These are phyloP conservation scores for Microcebus murinus DNA, from an alignment of 2,113 vertebrate genomes.

Conservation along the genomic window DNA sequence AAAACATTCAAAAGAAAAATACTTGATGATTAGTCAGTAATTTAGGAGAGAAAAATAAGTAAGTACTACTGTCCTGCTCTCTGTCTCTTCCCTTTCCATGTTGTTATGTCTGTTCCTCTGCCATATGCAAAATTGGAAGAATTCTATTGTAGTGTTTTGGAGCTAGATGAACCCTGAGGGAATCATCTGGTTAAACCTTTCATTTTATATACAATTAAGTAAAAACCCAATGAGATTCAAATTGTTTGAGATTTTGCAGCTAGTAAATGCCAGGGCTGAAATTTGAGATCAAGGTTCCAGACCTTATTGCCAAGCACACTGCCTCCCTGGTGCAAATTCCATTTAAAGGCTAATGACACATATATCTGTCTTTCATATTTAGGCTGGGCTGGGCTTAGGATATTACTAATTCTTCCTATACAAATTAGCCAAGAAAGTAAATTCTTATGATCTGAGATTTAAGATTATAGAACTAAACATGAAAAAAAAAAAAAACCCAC, in stretches of 20 bases:
- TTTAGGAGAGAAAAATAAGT: background rate
- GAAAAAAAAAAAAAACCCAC: background rate
- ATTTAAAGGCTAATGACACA: background rate
- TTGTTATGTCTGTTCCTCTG: background rate
- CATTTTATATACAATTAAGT: constrained; percentile 9
- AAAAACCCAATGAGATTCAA: constrained; percentile 1
- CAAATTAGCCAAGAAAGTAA: constrained; percentile 24
- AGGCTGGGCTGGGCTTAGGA: background rate
- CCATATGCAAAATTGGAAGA: background rate
- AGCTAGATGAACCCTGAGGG: background rate
- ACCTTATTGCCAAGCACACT: background rate
- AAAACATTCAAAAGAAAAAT: background rate
- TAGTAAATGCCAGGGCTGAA: background rate
- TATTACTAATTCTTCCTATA: constrained; percentile 34
- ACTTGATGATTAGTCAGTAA: background rate
- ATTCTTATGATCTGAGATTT: constrained; percentile 2
- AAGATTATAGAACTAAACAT: constrained; percentile 21
- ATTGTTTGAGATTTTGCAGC: constrained; percentile 2
- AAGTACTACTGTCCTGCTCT: background rate
- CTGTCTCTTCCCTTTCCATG: background rate
- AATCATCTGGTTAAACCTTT: constrained; percentile 7
- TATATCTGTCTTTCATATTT: background rate
- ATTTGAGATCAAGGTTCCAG: background rate
- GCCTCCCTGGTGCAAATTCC: background rate
- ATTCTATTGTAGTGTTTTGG: background rate